Percentiles rank a stretch among this genome's conserved stretches.
These are phyloP conservation scores for Australoheros facetus DNA, from an alignment of 2,797 vertebrate genomes.

Conservation along the genomic window DNA sequence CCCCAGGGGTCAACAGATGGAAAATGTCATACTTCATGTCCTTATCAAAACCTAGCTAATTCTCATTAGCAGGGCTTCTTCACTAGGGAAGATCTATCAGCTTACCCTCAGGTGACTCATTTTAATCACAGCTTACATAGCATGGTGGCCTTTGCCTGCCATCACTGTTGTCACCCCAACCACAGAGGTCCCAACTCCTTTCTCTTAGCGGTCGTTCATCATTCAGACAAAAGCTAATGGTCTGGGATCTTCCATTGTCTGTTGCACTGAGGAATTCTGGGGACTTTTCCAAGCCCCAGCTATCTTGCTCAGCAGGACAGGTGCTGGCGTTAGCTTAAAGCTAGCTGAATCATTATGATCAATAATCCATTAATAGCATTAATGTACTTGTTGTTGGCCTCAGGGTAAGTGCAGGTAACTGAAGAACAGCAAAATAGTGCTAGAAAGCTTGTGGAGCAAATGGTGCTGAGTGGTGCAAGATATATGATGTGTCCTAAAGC, in stretches of 20 bases:
- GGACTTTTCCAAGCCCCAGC: not conserved
- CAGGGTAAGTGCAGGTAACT: conserved; percentile 16
- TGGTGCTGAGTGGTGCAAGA: conserved; percentile 29
- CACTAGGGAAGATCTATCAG: conserved; percentile 9
- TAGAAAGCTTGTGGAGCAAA: conserved; percentile 4
- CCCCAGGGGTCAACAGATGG: not conserved
- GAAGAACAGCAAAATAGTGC: conserved; percentile 2
- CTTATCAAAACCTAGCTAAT: conserved; percentile 31
- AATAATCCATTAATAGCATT: conserved; percentile 65
- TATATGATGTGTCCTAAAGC: conserved; percentile 1
- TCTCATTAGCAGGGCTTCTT: conserved; percentile 8
- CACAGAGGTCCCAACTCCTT: conserved; percentile 11
- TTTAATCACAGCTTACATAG: conserved; percentile 54
- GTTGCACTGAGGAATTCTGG: conserved; percentile 33
- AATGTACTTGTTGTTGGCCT: conserved; percentile 56
- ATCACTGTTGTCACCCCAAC: conserved; percentile 11
- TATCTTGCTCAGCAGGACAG: conserved; percentile 55
- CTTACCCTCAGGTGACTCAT: conserved; percentile 44
- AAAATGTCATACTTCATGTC: conserved; percentile 25
- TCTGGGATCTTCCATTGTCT: conserved; percentile 28
- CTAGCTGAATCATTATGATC: conserved; percentile 59
- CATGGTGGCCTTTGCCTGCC: conserved; percentile 39
- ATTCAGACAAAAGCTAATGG: conserved; percentile 64
- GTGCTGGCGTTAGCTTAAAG: conserved; percentile 41
- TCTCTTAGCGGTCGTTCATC: conserved; percentile 56